These are phyloP conservation scores for Oryzias javanicus DNA, from an alignment of 2,113 vertebrate genomes.

Conservation along the genomic window DNA sequence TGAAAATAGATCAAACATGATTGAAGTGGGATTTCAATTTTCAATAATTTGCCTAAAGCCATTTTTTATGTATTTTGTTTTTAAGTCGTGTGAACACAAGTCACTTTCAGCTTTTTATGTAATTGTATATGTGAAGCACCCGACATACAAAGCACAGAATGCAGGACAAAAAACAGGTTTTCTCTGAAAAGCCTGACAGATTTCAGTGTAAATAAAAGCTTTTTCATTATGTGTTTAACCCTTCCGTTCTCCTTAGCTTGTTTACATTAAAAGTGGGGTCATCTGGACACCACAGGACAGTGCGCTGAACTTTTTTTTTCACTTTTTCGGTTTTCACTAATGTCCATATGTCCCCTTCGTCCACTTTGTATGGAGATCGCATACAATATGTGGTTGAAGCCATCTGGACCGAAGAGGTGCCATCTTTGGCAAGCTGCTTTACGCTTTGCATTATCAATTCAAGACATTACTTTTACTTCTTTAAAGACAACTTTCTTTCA, in stretches of 20 bases:
- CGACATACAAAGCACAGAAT: neutral
- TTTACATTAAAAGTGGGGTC: too few species aligned
- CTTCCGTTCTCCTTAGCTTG: too few species aligned
- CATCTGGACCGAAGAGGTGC: too few species aligned
- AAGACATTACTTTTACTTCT: neutral
- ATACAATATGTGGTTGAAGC: too few species aligned
- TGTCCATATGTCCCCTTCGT: too few species aligned
- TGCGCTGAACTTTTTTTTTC: too few species aligned
- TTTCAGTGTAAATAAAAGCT: neutral
- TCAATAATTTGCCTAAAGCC: neutral
- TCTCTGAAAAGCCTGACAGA: neutral
- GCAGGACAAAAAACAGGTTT: constrained; percentile 1
- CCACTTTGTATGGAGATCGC: too few species aligned
- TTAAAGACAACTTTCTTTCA: neutral
- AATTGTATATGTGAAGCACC: neutral
- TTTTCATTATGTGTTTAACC: neutral
- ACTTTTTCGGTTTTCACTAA: too few species aligned
- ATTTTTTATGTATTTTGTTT: neutral
- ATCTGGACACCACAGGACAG: too few species aligned
- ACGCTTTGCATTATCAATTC: neutral
- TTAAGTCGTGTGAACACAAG: neutral
- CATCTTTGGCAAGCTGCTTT: neutral
- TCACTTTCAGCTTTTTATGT: constrained; percentile 4
- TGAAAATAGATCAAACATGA: too few species aligned
- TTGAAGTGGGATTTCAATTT: too few species aligned